phyloP scores from a whole-genome alignment of 2,113 vertebrate genomes.

The Eira barbara region DNA sequence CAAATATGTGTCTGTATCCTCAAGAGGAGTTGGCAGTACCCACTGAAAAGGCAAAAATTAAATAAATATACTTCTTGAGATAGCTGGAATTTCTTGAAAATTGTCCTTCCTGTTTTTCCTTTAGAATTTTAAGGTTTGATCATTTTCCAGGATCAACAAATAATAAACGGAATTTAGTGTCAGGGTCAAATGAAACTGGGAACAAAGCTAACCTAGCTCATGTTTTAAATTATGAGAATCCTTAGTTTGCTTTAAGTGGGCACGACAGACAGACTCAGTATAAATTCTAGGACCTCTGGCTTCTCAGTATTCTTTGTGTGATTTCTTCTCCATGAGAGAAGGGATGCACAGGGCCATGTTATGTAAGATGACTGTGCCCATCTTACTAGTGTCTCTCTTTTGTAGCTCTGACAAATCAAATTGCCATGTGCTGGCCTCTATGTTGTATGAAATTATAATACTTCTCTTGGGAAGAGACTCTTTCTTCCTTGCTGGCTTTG shows the following conservation, averaged over 20 bases:
- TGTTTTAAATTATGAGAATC: background rate
- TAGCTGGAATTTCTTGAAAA: background rate
- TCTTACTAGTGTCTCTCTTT: background rate
- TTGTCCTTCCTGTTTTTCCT: background rate
- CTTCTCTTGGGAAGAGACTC: background rate
- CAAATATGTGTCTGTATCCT: background rate
- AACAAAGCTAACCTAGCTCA: background rate
- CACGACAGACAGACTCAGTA: background rate
- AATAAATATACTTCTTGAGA: conserved; percentile 4
- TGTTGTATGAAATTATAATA: background rate
- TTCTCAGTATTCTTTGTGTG: background rate
- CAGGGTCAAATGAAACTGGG: background rate
- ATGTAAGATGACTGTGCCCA: background rate
- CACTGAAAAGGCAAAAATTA: background rate
- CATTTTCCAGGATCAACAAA: background rate
- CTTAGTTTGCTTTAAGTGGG: background rate
- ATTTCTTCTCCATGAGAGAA: background rate
- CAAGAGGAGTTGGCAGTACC: background rate
- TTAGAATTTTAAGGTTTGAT: background rate
- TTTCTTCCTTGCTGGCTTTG: background rate
- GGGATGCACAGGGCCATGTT: background rate
- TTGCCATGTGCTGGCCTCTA: background rate
- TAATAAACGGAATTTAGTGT: background rate
- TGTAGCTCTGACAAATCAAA: background rate
- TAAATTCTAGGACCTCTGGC: background rate